Evolutionary conservation across 2,888 invertebrate species (phyloP), one percentile per base, ranked within the genome.

Genomic region (Melieria picta): DNA sequence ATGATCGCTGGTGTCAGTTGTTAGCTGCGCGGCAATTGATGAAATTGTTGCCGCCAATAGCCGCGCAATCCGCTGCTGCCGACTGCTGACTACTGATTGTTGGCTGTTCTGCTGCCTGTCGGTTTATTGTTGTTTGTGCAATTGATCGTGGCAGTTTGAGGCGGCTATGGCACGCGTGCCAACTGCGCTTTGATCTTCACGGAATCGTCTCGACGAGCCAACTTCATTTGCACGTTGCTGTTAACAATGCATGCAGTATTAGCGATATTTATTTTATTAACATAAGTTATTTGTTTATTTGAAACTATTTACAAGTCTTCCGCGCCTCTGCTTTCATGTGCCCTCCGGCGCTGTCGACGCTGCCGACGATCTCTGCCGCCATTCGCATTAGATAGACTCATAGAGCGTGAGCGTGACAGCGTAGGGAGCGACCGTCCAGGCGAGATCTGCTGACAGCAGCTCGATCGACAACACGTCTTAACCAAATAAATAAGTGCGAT

Each of bases 211-310:
- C 52, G 52, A 52, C 13, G n/a, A 42, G 63, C 62, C 63, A 63
- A 48, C 42, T 56, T 47, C 62, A 56, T 69, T 62, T 45, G 60
- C 52, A 62, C 30, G 55, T 45, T 50, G 52, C 55, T 55, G 42
- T 55, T 48, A 61, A 52, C 62, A 56, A 63, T 10, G 43, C 56
- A 30, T 30, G 30, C 16, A 58, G 10, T 63, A 64, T 46, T 63
- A 47, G 56, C 46, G 7, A 61, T 71, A 71, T 71, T 71, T 71
- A 71, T 71, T 71, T 71, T 67, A 67, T 67, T 71, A 63, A 62
- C 67, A 16, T 71, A 71, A 71, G 71, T 71, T 71, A 71, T 71
- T 67, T 71, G 71, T 71, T 71, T 71, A 71, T 71, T 55, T 30
- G 65, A 52, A 43, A 55, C 66, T 66, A 71, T 71, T 71, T 71